Evolutionary conservation across 2,113 vertebrate genomes (phyloP), one percentile per base, ranked within the genome.

Genomic region (Crotalus tigris): DNA sequence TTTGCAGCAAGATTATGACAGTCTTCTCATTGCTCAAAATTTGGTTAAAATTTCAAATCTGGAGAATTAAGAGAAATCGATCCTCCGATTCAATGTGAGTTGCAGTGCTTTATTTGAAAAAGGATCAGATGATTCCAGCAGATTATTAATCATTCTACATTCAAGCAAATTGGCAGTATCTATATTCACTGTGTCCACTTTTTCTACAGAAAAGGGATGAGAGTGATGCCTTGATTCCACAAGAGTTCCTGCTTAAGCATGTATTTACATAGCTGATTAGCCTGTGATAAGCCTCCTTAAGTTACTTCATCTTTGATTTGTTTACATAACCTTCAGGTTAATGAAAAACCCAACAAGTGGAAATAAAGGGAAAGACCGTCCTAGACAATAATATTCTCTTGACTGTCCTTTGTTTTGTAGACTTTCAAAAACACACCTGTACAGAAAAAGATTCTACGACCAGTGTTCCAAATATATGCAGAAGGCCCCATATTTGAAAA

Each of bases 121-220:
- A 86, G n/a, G 33, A 90, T 49, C 33, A 55, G 90, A 86, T 44
- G n/a, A 33, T 89, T 89, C 44, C 7, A 92, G 81, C 21, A 94
- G 39, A 58, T 7, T 54, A 55, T 94, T 86, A 92, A 86, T 92
- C 33, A 54, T 58, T 88, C 69, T 44, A 69, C 11, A 58, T 39
- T 10, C 59, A 94, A 87, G 58, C 61, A 90, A 87, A 87, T 75
- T 89, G 49, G 57, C 46, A 33, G 46, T 39, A 92, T 89, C 81
- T 64, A 33, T 90, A 24, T 92, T 92, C 75, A 92, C 55, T 92
- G 92, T 61, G 19, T 64, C 61, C 81, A 26, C n/a, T 46, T 61
- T 33, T 51, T 51, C 87, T 29, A 81, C 59, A 92, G 87, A 89
- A 89, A 92, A 92, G 15, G 24, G 75, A 93, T 93, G 86, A 87